phyloP scores from a whole-genome alignment of 1,140 invertebrate species.

The Akabosia matsudoensis region DNA sequence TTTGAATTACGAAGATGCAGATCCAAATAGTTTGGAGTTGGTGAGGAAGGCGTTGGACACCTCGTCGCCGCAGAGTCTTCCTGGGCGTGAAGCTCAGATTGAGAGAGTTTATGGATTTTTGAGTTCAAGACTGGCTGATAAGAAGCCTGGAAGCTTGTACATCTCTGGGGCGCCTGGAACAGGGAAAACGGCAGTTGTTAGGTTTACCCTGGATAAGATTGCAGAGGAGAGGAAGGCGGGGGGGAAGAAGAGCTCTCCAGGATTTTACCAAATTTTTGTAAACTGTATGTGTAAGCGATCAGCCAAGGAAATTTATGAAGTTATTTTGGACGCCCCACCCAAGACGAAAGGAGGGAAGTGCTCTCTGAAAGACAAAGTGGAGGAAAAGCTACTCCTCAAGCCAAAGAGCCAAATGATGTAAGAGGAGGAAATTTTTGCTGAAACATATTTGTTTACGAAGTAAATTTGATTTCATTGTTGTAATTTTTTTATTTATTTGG shows the following conservation, averaged over 20 bases:
- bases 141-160: conserved; percentile 77
- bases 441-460: not conserved
- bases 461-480: conserved; percentile 2
- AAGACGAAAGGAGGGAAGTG: conserved; percentile 36
- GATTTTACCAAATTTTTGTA: conserved; percentile 47
- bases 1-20: not conserved
- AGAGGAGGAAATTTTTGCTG: conserved; percentile 47
- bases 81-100: conserved; percentile 75
- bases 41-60: conserved; percentile 64
- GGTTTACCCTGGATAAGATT: conserved; percentile 41
- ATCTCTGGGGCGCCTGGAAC: conserved; percentile 94
- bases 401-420: conserved; percentile 61
- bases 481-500: conserved; percentile 50
- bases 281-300: conserved; percentile 51
- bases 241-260: not conserved
- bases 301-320: conserved; percentile 12
- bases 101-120: conserved; percentile 68
- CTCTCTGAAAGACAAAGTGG: conserved; percentile 57
- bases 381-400: conserved; percentile 52
- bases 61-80: conserved; percentile 62
- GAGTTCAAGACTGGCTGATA: conserved; percentile 60
- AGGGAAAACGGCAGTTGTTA: conserved; percentile 87
- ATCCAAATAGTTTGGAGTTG: conserved; percentile 2
- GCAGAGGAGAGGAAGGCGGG: conserved; percentile 20
- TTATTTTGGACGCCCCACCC: conserved; percentile 48